A percentile compares a stretch with the other conserved stretches of the same genome.
Evolutionary conservation across 2,113 vertebrate genomes (phyloP).

Genomic region (Petaurus breviceps): DNA sequence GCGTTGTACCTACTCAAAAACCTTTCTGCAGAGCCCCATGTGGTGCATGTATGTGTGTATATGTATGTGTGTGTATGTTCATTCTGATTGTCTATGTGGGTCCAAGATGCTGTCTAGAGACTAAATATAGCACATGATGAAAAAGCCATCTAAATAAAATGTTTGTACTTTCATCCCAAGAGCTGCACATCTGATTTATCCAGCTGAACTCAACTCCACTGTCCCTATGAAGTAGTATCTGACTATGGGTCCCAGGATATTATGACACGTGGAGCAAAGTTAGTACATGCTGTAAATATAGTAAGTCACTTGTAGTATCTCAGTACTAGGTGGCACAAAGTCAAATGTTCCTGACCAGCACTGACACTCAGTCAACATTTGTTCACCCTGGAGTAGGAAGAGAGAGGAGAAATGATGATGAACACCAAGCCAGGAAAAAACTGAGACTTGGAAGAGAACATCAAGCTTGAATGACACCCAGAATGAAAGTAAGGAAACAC

Average conservation of each 20-base stretch:
- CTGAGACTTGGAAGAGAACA: background rate
- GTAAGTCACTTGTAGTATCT: background rate
- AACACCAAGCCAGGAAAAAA: background rate
- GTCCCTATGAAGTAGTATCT: background rate
- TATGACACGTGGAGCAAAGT: slow-evolving; percentile 9
- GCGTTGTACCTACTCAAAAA: background rate
- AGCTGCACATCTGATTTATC: background rate
- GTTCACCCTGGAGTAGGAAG: background rate
- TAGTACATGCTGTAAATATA: slow-evolving; percentile 25
- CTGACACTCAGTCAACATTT: background rate
- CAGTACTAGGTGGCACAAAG: background rate
- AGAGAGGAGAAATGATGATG: background rate
- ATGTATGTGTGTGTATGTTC: background rate
- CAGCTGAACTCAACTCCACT: background rate
- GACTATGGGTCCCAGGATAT: background rate
- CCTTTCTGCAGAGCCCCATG: background rate
- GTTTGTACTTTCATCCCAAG: background rate
- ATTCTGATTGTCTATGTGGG: background rate
- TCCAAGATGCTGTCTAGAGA: background rate
- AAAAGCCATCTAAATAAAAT: background rate
- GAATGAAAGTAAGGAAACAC: background rate
- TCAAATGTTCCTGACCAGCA: background rate
- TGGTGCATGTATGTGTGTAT: background rate
- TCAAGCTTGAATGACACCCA: background rate
- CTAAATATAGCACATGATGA: background rate